phyloP scores from a whole-genome alignment of 2,888 invertebrate species.

The Ophioninae sp. region DNA sequence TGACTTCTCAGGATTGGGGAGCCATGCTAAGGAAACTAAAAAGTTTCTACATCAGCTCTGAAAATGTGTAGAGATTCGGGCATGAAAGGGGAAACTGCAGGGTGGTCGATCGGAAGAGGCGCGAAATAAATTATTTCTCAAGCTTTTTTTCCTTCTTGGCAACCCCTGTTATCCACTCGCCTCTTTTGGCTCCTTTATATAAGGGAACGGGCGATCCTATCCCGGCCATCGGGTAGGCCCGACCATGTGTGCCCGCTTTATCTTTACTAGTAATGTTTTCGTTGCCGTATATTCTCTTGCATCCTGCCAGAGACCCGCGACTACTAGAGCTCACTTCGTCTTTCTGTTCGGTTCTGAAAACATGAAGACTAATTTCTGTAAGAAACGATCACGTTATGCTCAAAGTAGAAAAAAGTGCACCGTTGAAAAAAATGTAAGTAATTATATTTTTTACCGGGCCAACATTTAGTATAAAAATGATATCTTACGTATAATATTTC shows the following conservation, averaged over 20 bases:
- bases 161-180: background rate
- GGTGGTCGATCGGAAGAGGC: too few relatives aligned
- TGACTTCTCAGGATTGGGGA: too few relatives aligned
- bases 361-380: background rate
- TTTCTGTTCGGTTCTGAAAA: background rate
- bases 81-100: too few relatives aligned
- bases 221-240: too few relatives aligned
- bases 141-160: slow-evolving; percentile 16
- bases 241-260: too few relatives aligned
- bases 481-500: too few relatives aligned
- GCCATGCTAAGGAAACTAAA: too few relatives aligned
- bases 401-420: background rate
- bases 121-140: slow-evolving; percentile 21
- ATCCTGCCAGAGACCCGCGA: background rate
- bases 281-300: background rate
- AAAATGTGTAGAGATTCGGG: too few relatives aligned
- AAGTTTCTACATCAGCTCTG: too few relatives aligned
- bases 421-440: slow-evolving; percentile 7
- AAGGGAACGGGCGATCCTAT: too few relatives aligned
- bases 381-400: background rate
- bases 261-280: too few relatives aligned
- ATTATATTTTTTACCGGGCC: background rate
- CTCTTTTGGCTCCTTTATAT: slow-evolving; percentile 1
- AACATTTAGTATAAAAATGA: background rate
- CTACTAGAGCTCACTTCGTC: background rate